Conservation (phyloP, 1,140 invertebrate genomes). For the Manduca sexta region DNA sequence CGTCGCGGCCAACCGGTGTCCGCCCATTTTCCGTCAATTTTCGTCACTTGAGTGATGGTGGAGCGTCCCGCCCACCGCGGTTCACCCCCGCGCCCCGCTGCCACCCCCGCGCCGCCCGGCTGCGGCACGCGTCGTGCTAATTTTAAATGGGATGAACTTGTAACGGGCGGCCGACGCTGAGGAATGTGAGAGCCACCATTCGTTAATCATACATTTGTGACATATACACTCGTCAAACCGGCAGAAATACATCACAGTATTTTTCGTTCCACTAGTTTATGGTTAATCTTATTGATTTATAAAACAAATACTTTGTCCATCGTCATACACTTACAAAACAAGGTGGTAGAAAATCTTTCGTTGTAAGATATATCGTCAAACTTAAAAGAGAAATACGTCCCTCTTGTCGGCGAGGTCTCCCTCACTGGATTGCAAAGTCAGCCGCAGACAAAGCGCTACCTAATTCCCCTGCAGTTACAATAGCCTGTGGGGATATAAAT, state of each 20-base stretch:
- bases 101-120: slow-evolving; percentile 26
- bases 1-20: slow-evolving; percentile 65
- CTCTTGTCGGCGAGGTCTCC: slow-evolving; percentile 9
- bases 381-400: slow-evolving; percentile 16
- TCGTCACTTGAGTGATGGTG: slow-evolving; percentile 72
- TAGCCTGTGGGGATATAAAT: slow-evolving; percentile 48
- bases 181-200: slow-evolving; percentile 53
- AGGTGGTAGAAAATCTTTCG: no score
- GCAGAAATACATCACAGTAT: slow-evolving; percentile 11
- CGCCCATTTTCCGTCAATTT: slow-evolving; percentile 73
- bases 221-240: slow-evolving; percentile 49
- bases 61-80: slow-evolving; percentile 48
- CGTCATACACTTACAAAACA: no score
- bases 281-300: no score
- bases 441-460: slow-evolving; percentile 49
- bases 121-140: slow-evolving; percentile 67
- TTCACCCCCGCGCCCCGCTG: slow-evolving; percentile 15
- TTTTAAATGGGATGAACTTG: slow-evolving; percentile 71
- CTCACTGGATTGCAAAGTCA: slow-evolving; percentile 37
- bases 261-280: no score
- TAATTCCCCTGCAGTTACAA: slow-evolving; percentile 48
- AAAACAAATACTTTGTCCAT: no score
- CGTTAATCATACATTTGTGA: slow-evolving; percentile 70
- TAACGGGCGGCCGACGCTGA: slow-evolving; percentile 50
- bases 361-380: neutral